Evolutionary conservation across 2,888 invertebrate genomes (phyloP).

Genomic region (Drosophila robusta): DNA sequence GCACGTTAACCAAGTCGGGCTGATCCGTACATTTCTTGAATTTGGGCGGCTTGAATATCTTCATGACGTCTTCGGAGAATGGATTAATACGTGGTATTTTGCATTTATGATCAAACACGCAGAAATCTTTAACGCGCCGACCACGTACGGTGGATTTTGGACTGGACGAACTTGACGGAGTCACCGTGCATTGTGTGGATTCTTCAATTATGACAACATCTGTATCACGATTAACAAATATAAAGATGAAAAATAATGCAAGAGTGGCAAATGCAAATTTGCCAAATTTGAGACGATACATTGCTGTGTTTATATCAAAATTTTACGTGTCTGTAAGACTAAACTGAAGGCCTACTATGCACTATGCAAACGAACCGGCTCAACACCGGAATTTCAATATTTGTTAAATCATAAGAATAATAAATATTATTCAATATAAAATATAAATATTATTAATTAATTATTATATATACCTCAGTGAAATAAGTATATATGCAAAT

Average conservation of each 20-base stretch:
- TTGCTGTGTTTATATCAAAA: not conserved
- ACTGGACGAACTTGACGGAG: not conserved
- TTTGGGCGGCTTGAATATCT: not conserved
- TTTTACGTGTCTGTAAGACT: not conserved
- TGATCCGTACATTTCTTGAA: slow-evolving; percentile 28
- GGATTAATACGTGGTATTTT: slow-evolving; percentile 87
- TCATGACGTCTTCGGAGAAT: slow-evolving; percentile 85
- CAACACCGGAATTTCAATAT: no score
- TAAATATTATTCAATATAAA: no score
- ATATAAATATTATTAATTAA: no score
- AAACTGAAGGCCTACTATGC: not conserved
- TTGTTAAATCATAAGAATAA: no score
- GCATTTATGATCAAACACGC: slow-evolving; percentile 86
- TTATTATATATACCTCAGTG: no score
- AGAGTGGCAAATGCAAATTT: not conserved
- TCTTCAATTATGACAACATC: not conserved
- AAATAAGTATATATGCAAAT: no score
- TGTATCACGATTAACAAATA: not conserved
- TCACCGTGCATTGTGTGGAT: no score
- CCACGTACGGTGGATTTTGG: not conserved
- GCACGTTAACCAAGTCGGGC: slow-evolving; percentile 26
- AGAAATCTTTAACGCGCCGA: slow-evolving; percentile 2
- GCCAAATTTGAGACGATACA: not conserved
- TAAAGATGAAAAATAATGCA: not conserved
- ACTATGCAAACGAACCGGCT: no score